Evolutionary conservation across 2,888 invertebrate genomes (phyloP).

Genomic region (Penaeus monodon): DNA sequence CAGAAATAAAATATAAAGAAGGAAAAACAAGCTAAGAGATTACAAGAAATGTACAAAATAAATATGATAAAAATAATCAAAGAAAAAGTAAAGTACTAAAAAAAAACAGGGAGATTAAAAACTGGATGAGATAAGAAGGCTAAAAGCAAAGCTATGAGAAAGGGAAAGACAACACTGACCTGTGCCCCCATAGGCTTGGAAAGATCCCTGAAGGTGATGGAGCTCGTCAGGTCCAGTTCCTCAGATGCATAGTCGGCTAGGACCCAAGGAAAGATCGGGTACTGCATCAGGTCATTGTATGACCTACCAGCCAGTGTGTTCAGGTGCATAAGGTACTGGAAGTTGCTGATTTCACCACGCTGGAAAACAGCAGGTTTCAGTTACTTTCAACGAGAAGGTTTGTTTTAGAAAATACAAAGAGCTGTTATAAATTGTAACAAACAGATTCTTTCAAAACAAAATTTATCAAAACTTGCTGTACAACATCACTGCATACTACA

Average conservation of each 20-base stretch:
- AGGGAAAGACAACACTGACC: conserved; percentile 70
- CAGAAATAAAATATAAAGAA: neutral
- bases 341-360: conserved; percentile 97
- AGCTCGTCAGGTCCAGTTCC: conserved; percentile 88
- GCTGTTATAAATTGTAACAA: no score
- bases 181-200: conserved; percentile 98
- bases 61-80: conserved; percentile 2
- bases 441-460: no score
- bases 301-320: conserved; percentile 98
- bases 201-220: conserved; percentile 92
- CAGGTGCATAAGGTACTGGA: conserved; percentile 98
- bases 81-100: neutral
- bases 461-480: no score
- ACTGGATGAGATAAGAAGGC: neutral
- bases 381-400: neutral
- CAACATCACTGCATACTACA: no score
- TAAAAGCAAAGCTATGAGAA: neutral
- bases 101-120: neutral
- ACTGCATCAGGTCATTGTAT: conserved; percentile 99
- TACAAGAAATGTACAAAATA: neutral
- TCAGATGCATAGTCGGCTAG: conserved; percentile 95
- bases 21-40: neutral
- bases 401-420: neutral
- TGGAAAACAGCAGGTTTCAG: conserved; percentile 70
- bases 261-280: conserved; percentile 99